Percentiles rank a stretch among this genome's conserved stretches.
Evolutionary conservation across 2,113 vertebrate species (phyloP).

Genomic region (Myiopsitta monachus): DNA sequence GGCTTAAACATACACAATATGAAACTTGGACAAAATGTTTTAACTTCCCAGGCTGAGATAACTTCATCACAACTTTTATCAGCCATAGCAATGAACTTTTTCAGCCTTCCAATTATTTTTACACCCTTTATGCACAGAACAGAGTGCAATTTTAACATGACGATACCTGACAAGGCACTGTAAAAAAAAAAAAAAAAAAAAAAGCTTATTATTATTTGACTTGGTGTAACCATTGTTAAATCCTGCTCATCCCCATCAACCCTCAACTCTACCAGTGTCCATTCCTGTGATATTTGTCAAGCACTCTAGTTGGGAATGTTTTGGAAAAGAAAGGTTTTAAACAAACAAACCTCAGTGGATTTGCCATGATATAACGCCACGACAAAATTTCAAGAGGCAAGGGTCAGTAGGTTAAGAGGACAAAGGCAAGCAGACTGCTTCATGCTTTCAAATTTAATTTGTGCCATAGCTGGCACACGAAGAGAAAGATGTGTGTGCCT

Average conservation of each 20-base stretch:
- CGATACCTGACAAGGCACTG: neutral
- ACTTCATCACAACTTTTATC: neutral
- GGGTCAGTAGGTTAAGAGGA: neutral
- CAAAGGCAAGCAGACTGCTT: neutral
- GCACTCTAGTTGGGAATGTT: neutral
- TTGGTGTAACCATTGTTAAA: neutral
- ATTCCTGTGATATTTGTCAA: neutral
- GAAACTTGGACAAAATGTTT: neutral
- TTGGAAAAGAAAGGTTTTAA: neutral
- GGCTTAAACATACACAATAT: neutral
- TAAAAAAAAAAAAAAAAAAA: neutral
- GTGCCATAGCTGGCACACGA: accelerated
- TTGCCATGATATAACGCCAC: neutral
- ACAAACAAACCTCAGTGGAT: neutral
- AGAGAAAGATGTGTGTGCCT: neutral
- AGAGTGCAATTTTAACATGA: neutral
- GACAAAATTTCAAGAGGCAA: neutral
- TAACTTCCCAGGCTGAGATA: slow-evolving; percentile 2
- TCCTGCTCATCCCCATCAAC: neutral
- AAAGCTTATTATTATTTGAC: neutral
- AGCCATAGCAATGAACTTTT: neutral
- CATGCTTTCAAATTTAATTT: neutral
- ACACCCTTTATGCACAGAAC: neutral
- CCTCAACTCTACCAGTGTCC: neutral
- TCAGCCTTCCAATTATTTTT: neutral